Percentiles rank a stretch among this genome's conserved stretches.
Conservation (phyloP, 2,888 invertebrate genomes). For the Lasius fuliginosus region DNA sequence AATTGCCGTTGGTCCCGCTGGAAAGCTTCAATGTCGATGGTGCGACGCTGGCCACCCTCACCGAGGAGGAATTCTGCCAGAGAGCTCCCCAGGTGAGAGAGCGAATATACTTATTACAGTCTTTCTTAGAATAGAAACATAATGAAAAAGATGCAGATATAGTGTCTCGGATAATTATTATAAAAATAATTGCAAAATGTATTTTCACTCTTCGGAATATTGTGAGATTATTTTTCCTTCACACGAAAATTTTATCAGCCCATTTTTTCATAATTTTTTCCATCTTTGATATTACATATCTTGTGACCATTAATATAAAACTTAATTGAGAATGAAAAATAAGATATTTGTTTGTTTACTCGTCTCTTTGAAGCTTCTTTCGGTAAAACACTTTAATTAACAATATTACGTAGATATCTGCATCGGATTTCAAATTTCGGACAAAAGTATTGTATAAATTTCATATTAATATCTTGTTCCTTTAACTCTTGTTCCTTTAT, state of each 20-base stretch:
- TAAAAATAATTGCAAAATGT: not conserved
- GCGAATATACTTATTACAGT: not conserved
- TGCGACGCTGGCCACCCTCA: conserved; percentile 91
- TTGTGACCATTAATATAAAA: not conserved
- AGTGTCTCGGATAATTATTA: not conserved
- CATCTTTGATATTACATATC: not conserved
- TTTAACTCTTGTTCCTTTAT: not conserved
- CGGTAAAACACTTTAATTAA: not conserved
- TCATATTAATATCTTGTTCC: not conserved
- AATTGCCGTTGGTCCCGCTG: conserved; percentile 91
- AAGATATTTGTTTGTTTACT: not conserved
- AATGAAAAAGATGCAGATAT: not conserved
- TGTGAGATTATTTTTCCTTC: not conserved
- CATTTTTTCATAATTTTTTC: not conserved
- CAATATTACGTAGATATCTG: not conserved
- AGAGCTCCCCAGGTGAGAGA: conserved; percentile 92
- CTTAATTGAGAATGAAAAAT: not conserved
- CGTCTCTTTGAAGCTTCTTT: not conserved
- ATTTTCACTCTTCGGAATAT: not conserved
- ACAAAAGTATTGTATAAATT: not conserved
- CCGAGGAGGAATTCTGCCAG: conserved; percentile 94
- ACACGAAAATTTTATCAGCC: not conserved
- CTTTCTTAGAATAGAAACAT: not conserved
- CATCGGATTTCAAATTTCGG: not conserved
- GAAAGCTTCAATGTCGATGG: conserved; percentile 95